Base-by-base conservation (phyloP, 2,888 invertebrate genomes). In the Dasypogon diadema region DNA sequence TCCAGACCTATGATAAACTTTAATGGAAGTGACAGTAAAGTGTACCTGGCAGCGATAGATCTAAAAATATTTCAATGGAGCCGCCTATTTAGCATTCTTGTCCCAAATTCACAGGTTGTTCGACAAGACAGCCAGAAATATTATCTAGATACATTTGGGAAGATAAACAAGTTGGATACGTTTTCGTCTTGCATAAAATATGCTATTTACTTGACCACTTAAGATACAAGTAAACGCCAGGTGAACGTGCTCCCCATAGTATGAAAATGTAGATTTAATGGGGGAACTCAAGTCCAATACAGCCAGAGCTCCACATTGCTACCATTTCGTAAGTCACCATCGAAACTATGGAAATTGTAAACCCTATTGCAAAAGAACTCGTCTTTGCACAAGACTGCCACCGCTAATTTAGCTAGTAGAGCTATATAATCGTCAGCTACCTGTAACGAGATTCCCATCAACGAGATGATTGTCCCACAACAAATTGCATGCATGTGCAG, bases 251-350 rank as follows among this genome's bases (percentile, higher is more conserved):
- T 18, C 34, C n/a, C 18, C 34, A 37, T 30, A 37, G 37, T 60
- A 37, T 60, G 60, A 18, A 42, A 60, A 60, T 21, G 42, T 42
- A 42, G n/a, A n/a, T 12, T 42, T 12, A 30, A 60, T 60, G 34
- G 37, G 21, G 21, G 21, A 60, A 37, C 60, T n/a, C 12, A 4
- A 4, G 21, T 60, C 37, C 4, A 42, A 37, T 60, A 37, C n/a
- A 12, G 3, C 18, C 56, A 30, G 30, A 42, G 3, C 8, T 56
- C 2, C 14, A 5, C 37, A 60, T 18, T 60, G 42, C 18, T 10
- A 6, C n/a, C 14, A 37, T 60, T 60, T 60, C 60, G 21, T 21
- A 60, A 60, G 34, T 12, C n/a, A n/a, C 12, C 42, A 60, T 60
- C 37, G 12, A 60, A 60, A 37, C 37, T 34, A 16, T 34, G 18